Evolutionary conservation across 2,113 vertebrate species (phyloP).

Genomic region (Brachyhypopomus occidentalis): DNA sequence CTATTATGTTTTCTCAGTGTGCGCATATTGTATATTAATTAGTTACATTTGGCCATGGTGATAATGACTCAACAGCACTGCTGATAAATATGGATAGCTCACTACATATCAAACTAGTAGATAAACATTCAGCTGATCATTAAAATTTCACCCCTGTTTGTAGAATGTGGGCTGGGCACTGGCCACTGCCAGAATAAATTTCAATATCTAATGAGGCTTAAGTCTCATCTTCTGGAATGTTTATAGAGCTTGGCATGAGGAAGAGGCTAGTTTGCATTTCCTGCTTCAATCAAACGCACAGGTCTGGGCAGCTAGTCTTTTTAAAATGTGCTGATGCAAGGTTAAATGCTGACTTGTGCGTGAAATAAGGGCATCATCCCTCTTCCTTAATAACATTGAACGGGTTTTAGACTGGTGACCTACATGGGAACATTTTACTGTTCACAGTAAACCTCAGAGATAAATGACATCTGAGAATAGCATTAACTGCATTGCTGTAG

Average conservation of each 20-base stretch:
- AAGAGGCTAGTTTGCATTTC: conserved; percentile 52
- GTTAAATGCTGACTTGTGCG: conserved; percentile 33
- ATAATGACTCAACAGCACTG: conserved; percentile 31
- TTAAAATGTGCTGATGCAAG: conserved; percentile 47
- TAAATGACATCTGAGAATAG: neutral
- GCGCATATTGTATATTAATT: conserved; percentile 32
- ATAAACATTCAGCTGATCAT: conserved; percentile 51
- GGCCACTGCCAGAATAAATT: conserved; percentile 60
- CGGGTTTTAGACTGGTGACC: conserved; percentile 34
- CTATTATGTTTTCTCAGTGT: conserved; percentile 38
- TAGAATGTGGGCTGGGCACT: conserved; percentile 48
- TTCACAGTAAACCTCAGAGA: neutral
- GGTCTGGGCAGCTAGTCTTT: conserved; percentile 26
- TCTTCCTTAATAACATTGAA: conserved; percentile 31
- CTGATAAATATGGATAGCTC: conserved; percentile 32
- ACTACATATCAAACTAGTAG: conserved; percentile 37
- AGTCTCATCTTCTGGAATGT: conserved; percentile 42
- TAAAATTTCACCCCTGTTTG: conserved; percentile 61
- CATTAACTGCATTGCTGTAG: neutral
- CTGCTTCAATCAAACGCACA: conserved; percentile 17
- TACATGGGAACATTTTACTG: conserved; percentile 35
- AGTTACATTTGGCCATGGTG: conserved; percentile 21
- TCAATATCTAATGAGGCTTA: conserved; percentile 59
- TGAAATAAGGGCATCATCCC: conserved; percentile 21
- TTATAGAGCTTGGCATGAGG: conserved; percentile 48